Percentiles rank a stretch among this genome's conserved stretches.
phyloP scores from a whole-genome alignment of 2,888 invertebrate species.

The Acronicta leporina region DNA sequence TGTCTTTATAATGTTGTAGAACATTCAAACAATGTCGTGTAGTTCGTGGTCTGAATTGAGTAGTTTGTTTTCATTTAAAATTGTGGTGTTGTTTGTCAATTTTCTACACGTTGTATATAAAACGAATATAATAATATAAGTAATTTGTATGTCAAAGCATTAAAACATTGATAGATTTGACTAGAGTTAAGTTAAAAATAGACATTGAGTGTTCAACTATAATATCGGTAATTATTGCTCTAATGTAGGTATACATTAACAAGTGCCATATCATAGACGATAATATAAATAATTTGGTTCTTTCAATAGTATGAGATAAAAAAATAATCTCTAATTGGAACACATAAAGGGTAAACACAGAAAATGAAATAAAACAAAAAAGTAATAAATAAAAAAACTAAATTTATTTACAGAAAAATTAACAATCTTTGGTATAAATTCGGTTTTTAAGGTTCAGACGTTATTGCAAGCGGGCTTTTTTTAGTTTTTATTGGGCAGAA shows the following conservation, averaged over 20 bases:
- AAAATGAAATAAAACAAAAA: constrained; percentile 63
- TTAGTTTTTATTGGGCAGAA: constrained; percentile 59
- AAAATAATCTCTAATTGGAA: constrained; percentile 50
- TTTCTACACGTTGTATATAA: constrained; percentile 52
- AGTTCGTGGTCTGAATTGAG: not conserved
- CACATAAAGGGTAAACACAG: constrained; percentile 34
- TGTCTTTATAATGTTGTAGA: not conserved
- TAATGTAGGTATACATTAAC: constrained; percentile 80
- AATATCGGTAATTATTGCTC: constrained; percentile 83
- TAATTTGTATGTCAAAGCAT: constrained; percentile 64
- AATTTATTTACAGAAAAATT: constrained; percentile 76
- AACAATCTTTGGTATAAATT: constrained; percentile 69
- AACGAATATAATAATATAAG: constrained; percentile 61
- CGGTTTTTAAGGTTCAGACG: constrained; percentile 48
- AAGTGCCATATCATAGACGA: constrained; percentile 63
- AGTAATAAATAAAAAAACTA: constrained; percentile 57
- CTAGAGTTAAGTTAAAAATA: constrained; percentile 76
- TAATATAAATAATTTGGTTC: constrained; percentile 77
- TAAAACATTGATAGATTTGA: constrained; percentile 74
- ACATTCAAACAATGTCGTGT: not conserved
- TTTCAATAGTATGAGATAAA: constrained; percentile 55
- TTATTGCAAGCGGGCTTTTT: constrained; percentile 72
- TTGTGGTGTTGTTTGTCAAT: not conserved
- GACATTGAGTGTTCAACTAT: constrained; percentile 78
- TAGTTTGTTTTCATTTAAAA: not conserved